These are phyloP conservation scores for Drosophila macrospina DNA, from an alignment of 2,888 invertebrate genomes.

Conservation along the genomic window DNA sequence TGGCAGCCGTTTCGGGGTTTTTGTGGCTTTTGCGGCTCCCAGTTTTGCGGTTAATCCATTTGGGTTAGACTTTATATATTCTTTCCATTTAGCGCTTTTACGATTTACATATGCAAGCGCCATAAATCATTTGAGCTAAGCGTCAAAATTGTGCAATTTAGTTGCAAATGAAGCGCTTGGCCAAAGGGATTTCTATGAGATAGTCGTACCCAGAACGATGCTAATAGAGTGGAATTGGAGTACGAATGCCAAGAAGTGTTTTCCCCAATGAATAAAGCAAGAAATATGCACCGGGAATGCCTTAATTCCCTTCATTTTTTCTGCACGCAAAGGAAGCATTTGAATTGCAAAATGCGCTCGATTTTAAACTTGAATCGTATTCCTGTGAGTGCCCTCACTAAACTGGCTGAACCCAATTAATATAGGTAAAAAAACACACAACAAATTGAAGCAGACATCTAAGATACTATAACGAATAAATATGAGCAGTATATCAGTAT, in stretches of 20 bases:
- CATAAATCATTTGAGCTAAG: slow-evolving; percentile 69
- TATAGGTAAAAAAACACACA: no score
- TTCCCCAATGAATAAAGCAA: slow-evolving; percentile 1
- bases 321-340: background rate
- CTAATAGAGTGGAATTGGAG: slow-evolving; percentile 22
- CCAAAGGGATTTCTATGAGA: slow-evolving; percentile 25
- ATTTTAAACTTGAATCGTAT: background rate
- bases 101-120: slow-evolving; percentile 49
- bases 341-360: background rate
- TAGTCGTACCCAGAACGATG: slow-evolving; percentile 16
- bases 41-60: slow-evolving; percentile 69
- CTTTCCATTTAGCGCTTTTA: slow-evolving; percentile 13
- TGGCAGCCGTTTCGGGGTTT: slow-evolving; percentile 58
- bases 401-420: no score
- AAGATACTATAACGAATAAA: no score
- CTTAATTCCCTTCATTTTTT: background rate
- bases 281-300: slow-evolving; percentile 6
- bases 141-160: slow-evolving; percentile 65
- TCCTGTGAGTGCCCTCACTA: background rate
- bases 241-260: slow-evolving; percentile 2
- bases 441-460: no score
- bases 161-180: slow-evolving; percentile 54
- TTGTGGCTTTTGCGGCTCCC: slow-evolving; percentile 52
- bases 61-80: slow-evolving; percentile 40
- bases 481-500: no score